These are phyloP conservation scores for Phortica variegata DNA, from an alignment of 1,140 invertebrate genomes.

Conservation along the genomic window DNA sequence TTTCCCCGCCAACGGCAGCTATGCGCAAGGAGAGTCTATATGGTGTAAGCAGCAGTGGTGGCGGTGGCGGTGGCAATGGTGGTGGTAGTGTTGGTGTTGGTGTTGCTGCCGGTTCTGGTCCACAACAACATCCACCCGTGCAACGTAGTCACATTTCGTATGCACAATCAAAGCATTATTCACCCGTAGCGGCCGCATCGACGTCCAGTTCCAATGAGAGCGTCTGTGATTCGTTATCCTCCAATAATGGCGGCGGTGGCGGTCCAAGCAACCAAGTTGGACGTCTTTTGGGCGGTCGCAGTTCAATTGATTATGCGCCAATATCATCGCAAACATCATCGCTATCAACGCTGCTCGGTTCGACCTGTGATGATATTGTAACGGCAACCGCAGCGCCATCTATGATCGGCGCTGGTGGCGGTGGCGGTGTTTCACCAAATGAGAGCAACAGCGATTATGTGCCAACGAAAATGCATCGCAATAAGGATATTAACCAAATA, in stretches of 20 bases:
- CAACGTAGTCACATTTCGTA: slow-evolving; percentile 42
- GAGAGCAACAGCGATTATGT: slow-evolving; percentile 38
- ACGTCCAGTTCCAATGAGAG: slow-evolving; percentile 76
- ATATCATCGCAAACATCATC: slow-evolving; percentile 38
- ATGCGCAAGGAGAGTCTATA: slow-evolving; percentile 38
- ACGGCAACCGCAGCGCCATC: slow-evolving; percentile 40
- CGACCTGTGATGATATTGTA: slow-evolving; percentile 49
- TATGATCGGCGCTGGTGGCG: slow-evolving; percentile 29
- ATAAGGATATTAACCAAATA: slow-evolving; percentile 52
- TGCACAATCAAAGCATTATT: slow-evolving; percentile 44
- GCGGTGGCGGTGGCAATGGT: slow-evolving; percentile 3
- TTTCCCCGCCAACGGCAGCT: slow-evolving; percentile 43
- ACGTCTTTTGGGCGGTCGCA: slow-evolving; percentile 23
- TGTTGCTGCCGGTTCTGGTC: slow-evolving; percentile 15
- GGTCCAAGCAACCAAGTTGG: slow-evolving; percentile 19
- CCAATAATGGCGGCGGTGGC: slow-evolving; percentile 50
- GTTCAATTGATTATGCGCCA: slow-evolving; percentile 37
- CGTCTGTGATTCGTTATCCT: slow-evolving; percentile 64
- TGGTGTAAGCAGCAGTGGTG: slow-evolving; percentile 17
- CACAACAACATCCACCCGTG: slow-evolving; percentile 45
- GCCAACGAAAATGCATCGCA: slow-evolving; percentile 54
- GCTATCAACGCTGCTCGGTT: slow-evolving; percentile 36
- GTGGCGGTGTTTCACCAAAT: slow-evolving; percentile 34
- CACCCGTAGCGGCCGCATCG: slow-evolving; percentile 41
- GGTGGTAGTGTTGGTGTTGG: slow-evolving; percentile 1